Evolutionary conservation across 2,113 vertebrate species (phyloP), one percentile per base, ranked within the genome.

Genomic region (Odontophorus gujanensis): DNA sequence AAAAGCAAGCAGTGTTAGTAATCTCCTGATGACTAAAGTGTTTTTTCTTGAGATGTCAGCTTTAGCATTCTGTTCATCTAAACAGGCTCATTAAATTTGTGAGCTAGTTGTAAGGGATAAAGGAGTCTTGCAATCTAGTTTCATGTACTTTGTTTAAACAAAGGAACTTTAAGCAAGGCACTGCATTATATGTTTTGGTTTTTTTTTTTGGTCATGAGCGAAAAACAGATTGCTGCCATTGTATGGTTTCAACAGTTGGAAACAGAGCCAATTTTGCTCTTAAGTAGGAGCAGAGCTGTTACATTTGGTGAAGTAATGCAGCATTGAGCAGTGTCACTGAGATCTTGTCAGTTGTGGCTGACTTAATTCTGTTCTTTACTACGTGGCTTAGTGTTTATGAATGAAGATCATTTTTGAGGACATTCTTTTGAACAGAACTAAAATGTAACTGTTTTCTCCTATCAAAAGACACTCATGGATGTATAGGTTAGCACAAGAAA

Each of bases 141-240:
- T 9, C 1, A 5, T 30, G 50, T 16, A 5, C 5, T 11, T 61
- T 42, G 5, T 58, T 55, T 36, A 14, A 40, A 34, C 50, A 61
- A 42, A 85, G 40, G 32, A 21, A 72, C 22, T 59, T 28, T 48
- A 38, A 61, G 32, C 42, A 43, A 25, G 25, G 48, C 34, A 21
- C 30, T 10, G 28, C 7, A 9, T 76, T 81, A 65, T 4, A 45
- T 47, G 25, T 40, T 5, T 40, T 40, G 10, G 38, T 38, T 38
- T 40, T 40, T 40, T 51, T 48, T 65, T 80, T 58, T n/a, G 69
- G 36, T 38, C 28, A 40, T 73, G 7, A 78, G 1, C 36, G 6
- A 79, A 85, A 91, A 26, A 0, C 78, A 53, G 7, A 43, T 72
- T 0, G 0, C 73, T 72, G 72, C 12, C 20, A 8, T 3, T 65